These are phyloP conservation scores for Oreochromis grahami DNA, from an alignment of 2,797 vertebrate genomes.

Conservation along the genomic window DNA sequence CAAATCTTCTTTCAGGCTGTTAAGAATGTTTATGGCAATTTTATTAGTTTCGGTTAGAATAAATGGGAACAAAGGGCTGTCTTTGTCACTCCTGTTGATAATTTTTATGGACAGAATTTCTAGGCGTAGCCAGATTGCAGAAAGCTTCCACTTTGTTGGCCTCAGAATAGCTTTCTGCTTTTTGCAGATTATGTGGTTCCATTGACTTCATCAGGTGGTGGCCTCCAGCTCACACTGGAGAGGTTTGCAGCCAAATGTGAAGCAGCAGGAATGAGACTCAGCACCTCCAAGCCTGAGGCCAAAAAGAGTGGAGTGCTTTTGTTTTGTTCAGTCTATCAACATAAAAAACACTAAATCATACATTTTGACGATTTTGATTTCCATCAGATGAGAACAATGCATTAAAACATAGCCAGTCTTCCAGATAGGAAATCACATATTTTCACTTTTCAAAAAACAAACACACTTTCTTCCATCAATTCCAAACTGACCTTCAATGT, in stretches of 20 bases:
- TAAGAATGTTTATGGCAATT: not conserved
- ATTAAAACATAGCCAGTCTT: not conserved
- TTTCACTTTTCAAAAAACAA: not conserved
- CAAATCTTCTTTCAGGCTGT: not conserved
- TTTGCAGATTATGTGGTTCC: not conserved
- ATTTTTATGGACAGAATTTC: not conserved
- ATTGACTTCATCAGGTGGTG: not conserved
- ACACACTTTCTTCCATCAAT: not conserved
- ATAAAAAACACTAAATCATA: not conserved
- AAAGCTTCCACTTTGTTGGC: not conserved
- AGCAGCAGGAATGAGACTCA: not conserved
- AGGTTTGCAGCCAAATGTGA: not conserved
- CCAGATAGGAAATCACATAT: not conserved
- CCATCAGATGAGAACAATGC: not conserved
- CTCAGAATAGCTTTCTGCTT: not conserved
- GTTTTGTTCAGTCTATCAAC: not conserved
- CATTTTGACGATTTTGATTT: not conserved
- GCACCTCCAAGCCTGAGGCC: not conserved
- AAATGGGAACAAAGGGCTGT: not conserved
- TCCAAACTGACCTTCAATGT: not conserved
- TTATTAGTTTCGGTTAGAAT: not conserved
- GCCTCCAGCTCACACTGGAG: fast-evolving
- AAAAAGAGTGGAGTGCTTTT: not conserved
- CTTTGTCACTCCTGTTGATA: not conserved
- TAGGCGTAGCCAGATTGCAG: not conserved